phyloP scores from a whole-genome alignment of 2,797 vertebrate species.

The Micromesistius poutassou region DNA sequence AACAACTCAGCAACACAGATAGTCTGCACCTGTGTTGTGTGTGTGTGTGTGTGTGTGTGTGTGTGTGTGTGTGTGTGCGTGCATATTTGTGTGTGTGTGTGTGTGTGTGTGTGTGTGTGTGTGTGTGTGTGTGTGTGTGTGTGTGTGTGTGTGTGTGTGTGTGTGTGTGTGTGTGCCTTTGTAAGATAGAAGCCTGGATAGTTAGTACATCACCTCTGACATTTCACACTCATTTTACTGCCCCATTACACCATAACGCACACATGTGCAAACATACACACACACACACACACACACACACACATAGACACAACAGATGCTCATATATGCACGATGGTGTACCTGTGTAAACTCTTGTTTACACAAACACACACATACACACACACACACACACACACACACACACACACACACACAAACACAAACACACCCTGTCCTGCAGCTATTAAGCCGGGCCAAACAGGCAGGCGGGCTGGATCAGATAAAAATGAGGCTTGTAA shows the following conservation, averaged over 20 bases:
- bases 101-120: background rate
- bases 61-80: background rate
- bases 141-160: background rate
- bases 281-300: conserved; percentile 10
- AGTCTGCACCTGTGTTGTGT: background rate
- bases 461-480: conserved; percentile 59
- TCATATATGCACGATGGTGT: background rate
- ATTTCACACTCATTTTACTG: conserved; percentile 69
- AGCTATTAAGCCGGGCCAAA: conserved; percentile 25
- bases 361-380: conserved; percentile 12
- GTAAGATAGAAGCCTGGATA: conserved; percentile 40
- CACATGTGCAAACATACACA: conserved; percentile 21
- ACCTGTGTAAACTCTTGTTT: conserved; percentile 27
- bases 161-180: background rate
- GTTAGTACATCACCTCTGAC: conserved; percentile 65
- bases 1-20: conserved; percentile 32
- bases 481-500: conserved; percentile 72
- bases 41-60: conserved; percentile 1
- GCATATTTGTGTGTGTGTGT: background rate
- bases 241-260: conserved; percentile 59
- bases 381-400: conserved; percentile 33
- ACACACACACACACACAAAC: conserved; percentile 30
- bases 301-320: conserved; percentile 19
- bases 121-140: background rate
- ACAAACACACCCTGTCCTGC: conserved; percentile 28